Evolutionary conservation across 2,113 vertebrate genomes (phyloP).

Genomic region (Calyptomena viridis): DNA sequence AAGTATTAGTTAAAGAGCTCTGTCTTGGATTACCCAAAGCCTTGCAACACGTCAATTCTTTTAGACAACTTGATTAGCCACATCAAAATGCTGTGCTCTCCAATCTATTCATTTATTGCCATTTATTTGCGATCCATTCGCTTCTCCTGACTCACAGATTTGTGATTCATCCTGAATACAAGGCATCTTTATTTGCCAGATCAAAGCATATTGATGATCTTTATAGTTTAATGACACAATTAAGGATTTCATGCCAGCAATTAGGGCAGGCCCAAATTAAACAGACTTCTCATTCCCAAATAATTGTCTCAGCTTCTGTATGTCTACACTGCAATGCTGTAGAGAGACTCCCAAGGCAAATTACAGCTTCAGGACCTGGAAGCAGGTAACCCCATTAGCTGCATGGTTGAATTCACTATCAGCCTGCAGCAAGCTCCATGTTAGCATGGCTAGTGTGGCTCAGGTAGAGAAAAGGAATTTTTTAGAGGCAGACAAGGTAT

Average conservation of each 20-base stretch:
- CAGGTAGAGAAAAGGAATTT: not conserved
- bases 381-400: not conserved
- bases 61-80: not conserved
- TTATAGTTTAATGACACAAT: conserved; percentile 59
- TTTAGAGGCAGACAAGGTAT: not conserved
- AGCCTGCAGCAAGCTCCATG: not conserved
- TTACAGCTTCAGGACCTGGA: not conserved
- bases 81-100: not conserved
- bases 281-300: conserved; percentile 2
- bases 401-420: not conserved
- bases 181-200: conserved; percentile 39
- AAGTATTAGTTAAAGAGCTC: not conserved
- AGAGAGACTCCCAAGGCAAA: not conserved
- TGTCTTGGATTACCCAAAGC: not conserved
- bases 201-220: conserved; percentile 47
- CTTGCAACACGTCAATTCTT: conserved; percentile 14
- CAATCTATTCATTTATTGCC: not conserved
- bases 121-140: not conserved
- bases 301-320: not conserved
- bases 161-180: conserved; percentile 33
- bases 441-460: not conserved
- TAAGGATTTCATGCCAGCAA: conserved; percentile 45
- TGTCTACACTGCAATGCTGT: not conserved
- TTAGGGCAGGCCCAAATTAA: conserved; percentile 36
- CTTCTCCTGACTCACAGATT: conserved; percentile 30